Base-by-base conservation (phyloP, 2,113 vertebrate species). In the Entelurus aequoreus region DNA sequence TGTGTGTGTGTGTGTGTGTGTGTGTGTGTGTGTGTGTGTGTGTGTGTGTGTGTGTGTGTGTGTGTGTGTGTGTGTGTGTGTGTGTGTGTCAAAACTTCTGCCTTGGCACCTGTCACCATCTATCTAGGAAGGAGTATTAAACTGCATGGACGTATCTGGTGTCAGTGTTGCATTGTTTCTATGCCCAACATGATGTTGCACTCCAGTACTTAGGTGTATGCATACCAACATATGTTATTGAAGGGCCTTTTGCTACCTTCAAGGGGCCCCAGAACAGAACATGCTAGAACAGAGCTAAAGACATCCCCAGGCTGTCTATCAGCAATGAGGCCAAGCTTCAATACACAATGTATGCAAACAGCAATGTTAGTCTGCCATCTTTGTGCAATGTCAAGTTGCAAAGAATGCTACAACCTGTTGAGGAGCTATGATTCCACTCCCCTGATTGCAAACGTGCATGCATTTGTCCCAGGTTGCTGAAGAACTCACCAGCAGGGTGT, bases 401-500 rank as follows among this genome's bases (percentile, higher is more conserved):
- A 46, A 46, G 42, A 46, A 11, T 46, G 12, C 42, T 46, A 46
- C 10, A 12, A 46, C 42, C 42, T 46, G 42, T 46, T 46, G 42
- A 46, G 10, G 42, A 46, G 42, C 10, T 12, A 46, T 46, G 42
- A 46, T 11, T 3, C 10, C 42, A 46, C 10, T 46, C 10, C 42
- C 42, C 12, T 12, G 12, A 19, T 5, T 12, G 28, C 11, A 11
- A 13, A 9, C 0, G 21, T 28, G 5, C 13, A 55, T 10, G 10
- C 7, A 12, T 10, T 40, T 10, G 8, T 6, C 15, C 10, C 37
- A 7, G 7, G 16, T 21, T 48, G 12, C 13, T 47, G 1, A 28
- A 5, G 35, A 71, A 88, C 89, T 90, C 75, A 90, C 89, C 87
- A 83, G 80, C 14, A 86, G 63, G 72, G 85, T 68, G 54, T 86